Percentiles rank a stretch among this genome's conserved stretches.
phyloP scores from a whole-genome alignment of 2,113 vertebrate genomes.

The Falco punctatus region DNA sequence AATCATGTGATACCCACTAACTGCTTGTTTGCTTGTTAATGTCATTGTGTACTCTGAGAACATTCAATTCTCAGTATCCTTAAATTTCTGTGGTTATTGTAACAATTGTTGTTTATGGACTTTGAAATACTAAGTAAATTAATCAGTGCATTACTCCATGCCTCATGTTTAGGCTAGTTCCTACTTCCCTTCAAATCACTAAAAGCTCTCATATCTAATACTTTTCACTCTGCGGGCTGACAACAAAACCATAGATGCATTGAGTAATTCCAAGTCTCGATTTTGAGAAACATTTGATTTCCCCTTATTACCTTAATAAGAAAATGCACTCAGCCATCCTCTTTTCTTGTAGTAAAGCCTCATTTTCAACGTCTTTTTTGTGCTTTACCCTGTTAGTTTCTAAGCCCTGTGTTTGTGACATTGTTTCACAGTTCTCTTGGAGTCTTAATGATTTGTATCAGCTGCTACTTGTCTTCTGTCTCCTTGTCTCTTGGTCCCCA shows the following conservation, averaged over 20 bases:
- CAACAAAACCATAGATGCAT: background rate
- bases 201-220: background rate
- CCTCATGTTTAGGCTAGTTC: background rate
- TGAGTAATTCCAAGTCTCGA: background rate
- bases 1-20: background rate
- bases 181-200: background rate
- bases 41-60: background rate
- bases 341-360: background rate
- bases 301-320: background rate
- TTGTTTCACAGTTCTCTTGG: background rate
- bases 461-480: background rate
- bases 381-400: background rate
- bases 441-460: background rate
- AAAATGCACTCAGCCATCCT: background rate
- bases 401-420: background rate
- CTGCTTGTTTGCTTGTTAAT: background rate
- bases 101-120: background rate
- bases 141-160: background rate
- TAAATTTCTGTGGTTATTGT: background rate
- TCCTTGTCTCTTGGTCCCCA: background rate
- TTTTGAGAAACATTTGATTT: constrained; percentile 10
- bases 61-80: background rate
- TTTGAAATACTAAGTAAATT: background rate
- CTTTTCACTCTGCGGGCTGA: background rate
- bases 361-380: background rate